Conservation (phyloP, 2,113 vertebrate genomes). For the Tychaedon coryphoeus region DNA sequence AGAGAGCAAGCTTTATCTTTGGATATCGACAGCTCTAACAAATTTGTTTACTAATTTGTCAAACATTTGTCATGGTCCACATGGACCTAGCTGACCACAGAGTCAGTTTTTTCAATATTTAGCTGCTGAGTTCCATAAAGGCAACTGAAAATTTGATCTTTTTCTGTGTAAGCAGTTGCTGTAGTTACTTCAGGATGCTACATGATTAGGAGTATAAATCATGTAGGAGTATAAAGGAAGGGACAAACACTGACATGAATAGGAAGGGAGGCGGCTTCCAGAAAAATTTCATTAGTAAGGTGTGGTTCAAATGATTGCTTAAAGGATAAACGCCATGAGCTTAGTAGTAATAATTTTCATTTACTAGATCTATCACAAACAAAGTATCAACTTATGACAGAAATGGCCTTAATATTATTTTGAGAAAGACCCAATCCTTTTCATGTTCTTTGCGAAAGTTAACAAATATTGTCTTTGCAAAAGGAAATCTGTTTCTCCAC, state of each 20-base stretch:
- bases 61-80: not conserved
- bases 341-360: not conserved
- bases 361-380: not conserved
- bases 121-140: not conserved
- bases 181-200: not conserved
- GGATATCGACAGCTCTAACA: not conserved
- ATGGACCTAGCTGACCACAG: not conserved
- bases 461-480: not conserved
- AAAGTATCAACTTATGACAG: not conserved
- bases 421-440: not conserved
- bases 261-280: conserved; percentile 37
- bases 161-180: not conserved
- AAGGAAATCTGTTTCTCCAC: not conserved
- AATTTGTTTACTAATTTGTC: not conserved
- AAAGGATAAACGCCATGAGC: not conserved
- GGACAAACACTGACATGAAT: not conserved
- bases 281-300: not conserved
- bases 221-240: not conserved
- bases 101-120: not conserved
- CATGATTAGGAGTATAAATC: not conserved
- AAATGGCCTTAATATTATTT: not conserved
- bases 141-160: not conserved
- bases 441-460: not conserved
- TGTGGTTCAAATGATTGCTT: conserved; percentile 24
- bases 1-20: not conserved